Conservation (phyloP, 2,113 vertebrate species). For the Nymphicus hollandicus region DNA sequence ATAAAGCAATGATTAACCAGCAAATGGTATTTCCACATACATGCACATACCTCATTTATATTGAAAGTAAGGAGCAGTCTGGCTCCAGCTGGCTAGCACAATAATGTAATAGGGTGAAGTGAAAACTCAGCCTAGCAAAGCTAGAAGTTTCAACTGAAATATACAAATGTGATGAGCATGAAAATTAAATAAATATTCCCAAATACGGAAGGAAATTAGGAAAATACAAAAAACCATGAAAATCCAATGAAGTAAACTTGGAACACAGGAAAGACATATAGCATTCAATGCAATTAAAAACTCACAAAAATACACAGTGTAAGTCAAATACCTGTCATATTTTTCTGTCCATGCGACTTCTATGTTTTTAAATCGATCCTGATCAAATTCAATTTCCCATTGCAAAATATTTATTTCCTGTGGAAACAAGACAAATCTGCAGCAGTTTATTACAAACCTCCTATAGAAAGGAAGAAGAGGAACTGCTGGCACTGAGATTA, state of each 20-base stretch:
- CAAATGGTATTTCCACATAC: background rate
- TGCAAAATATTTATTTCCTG: constrained; percentile 91
- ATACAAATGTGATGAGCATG: background rate
- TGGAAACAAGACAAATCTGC: constrained; percentile 8
- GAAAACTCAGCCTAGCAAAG: background rate
- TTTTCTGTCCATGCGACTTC: constrained; percentile 86
- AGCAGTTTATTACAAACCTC: background rate
- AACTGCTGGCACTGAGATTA: background rate
- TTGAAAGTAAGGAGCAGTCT: background rate
- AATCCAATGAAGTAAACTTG: background rate
- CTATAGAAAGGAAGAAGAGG: background rate
- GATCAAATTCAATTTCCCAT: constrained; percentile 92
- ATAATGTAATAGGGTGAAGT: background rate
- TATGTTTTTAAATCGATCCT: constrained; percentile 85
- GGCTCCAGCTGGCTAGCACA: background rate
- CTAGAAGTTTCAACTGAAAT: background rate
- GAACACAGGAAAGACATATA: background rate
- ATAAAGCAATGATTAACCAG: constrained; percentile 18
- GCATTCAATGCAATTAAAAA: background rate
- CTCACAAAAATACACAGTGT: background rate
- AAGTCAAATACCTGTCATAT: constrained; percentile 79
- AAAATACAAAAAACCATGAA: background rate
- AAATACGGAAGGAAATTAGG: background rate
- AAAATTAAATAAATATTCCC: background rate
- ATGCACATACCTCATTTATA: background rate